Percentiles rank a stretch among this genome's conserved stretches.
Evolutionary conservation across 2,888 invertebrate species (phyloP).

Genomic region (Macrophya annulata): DNA sequence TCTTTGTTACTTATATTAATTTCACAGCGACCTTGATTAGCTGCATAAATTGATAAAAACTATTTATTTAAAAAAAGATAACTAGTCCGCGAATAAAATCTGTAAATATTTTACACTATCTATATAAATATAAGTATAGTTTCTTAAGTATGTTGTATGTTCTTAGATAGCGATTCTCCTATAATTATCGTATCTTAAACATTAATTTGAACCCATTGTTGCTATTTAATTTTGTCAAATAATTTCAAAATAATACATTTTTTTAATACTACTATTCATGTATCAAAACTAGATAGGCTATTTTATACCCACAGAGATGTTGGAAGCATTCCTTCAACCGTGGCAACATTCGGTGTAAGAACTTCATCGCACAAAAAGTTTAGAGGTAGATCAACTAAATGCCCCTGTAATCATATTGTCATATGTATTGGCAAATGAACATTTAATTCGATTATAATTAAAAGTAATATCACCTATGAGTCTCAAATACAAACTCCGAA

Average conservation of each 20-base stretch:
- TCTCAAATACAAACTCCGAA: conserved; percentile 11
- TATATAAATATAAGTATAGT: background rate
- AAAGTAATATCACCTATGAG: background rate
- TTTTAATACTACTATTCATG: background rate
- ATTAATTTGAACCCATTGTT: background rate
- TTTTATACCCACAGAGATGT: conserved; percentile 93
- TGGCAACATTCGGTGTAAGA: conserved; percentile 90
- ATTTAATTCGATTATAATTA: background rate
- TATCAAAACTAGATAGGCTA: background rate
- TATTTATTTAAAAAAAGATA: background rate
- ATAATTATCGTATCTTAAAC: background rate
- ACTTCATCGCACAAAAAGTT: conserved; percentile 94
- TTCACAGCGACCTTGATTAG: background rate
- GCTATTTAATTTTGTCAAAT: background rate
- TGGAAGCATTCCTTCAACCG: conserved; percentile 96
- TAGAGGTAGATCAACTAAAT: conserved; percentile 93
- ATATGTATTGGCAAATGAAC: background rate
- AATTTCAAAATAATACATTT: background rate
- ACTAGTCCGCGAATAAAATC: background rate
- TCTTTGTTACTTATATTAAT: background rate
- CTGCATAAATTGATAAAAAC: background rate
- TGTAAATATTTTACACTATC: background rate
- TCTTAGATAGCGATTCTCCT: background rate
- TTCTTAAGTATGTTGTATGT: background rate
- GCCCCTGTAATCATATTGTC: conserved; percentile 83